Evolutionary conservation across 2,797 vertebrate species (phyloP).

Genomic region (Tokudaia tokunoshimensis): DNA sequence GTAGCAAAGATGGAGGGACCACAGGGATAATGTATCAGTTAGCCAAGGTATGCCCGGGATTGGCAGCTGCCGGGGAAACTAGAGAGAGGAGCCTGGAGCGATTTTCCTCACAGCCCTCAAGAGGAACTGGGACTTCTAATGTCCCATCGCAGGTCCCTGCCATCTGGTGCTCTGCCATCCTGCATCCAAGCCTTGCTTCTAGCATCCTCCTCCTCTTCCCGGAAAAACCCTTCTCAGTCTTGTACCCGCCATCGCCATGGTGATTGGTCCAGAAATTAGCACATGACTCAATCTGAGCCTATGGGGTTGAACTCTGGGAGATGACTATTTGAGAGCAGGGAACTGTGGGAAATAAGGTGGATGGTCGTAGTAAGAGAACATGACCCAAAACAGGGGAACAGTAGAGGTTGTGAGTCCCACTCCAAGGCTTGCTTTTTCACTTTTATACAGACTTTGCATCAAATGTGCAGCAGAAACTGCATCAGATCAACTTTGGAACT

Average conservation of each 20-base stretch:
- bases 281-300: not conserved
- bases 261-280: not conserved
- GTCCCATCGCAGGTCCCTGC: not conserved
- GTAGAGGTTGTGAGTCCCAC: not conserved
- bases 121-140: not conserved
- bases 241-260: too few relatives aligned
- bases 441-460: not conserved
- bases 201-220: not conserved
- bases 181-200: not conserved
- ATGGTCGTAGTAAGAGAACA: accelerated
- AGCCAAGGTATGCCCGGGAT: not conserved
- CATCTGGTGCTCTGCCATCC: not conserved
- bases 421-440: not conserved
- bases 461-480: not conserved
- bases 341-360: too few relatives aligned
- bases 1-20: not conserved
- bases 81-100: not conserved
- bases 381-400: not conserved
- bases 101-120: not conserved
- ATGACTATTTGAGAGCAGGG: not conserved
- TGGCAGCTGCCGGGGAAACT: not conserved
- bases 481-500: conserved; percentile 2
- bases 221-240: not conserved
- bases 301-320: too few relatives aligned
- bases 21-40: not conserved